These are phyloP conservation scores for Tipula confusa DNA, from an alignment of 2,888 invertebrate genomes.

Conservation along the genomic window DNA sequence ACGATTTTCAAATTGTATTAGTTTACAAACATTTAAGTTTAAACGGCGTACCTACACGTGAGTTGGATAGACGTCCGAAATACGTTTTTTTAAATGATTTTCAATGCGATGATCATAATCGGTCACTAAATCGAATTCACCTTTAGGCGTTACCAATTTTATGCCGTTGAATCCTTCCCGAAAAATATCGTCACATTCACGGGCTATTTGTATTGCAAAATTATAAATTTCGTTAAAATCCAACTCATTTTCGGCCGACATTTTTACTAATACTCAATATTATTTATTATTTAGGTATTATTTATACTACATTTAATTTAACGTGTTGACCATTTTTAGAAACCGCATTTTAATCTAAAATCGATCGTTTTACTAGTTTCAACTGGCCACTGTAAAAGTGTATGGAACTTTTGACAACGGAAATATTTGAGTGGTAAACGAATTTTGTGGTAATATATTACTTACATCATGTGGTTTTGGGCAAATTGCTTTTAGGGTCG, in stretches of 20 bases:
- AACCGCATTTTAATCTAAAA: background rate
- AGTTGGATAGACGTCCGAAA: slow-evolving; percentile 56
- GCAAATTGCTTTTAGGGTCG: too few species aligned
- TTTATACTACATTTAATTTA: too few species aligned
- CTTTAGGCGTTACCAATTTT: slow-evolving; percentile 40
- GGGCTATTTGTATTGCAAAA: slow-evolving; percentile 42
- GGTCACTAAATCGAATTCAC: slow-evolving; percentile 65
- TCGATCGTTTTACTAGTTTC: too few species aligned
- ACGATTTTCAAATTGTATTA: slow-evolving; percentile 31
- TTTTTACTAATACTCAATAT: background rate
- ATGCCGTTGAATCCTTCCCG: slow-evolving; percentile 33
- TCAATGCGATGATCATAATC: slow-evolving; percentile 74
- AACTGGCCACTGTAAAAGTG: too few species aligned
- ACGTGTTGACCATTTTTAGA: background rate
- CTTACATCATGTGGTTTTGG: too few species aligned
- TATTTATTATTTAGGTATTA: background rate
- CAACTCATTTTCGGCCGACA: background rate
- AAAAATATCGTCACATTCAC: slow-evolving; percentile 34
- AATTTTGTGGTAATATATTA: too few species aligned
- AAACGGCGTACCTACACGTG: slow-evolving; percentile 54
- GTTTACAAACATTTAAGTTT: background rate
- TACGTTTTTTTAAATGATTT: slow-evolving; percentile 58
- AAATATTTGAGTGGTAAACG: too few species aligned
- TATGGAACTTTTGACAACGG: too few species aligned
- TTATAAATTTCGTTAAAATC: slow-evolving; percentile 35